Conservation (phyloP, 2,797 vertebrate species). For the Nyctibius grandis region DNA sequence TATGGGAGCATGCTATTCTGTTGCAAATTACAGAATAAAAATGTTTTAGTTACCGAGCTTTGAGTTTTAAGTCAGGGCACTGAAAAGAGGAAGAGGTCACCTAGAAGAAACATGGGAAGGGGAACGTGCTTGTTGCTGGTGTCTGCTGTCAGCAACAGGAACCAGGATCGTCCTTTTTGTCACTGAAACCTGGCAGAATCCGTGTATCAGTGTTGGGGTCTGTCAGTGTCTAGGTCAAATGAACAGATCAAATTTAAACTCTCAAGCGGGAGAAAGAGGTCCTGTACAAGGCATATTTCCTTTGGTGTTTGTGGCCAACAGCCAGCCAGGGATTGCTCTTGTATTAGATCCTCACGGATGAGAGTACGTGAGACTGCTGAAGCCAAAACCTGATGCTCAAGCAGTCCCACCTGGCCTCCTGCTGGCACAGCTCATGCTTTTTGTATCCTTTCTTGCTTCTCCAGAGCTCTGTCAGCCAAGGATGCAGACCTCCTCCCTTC, state of each 20-base stretch:
- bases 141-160: neutral
- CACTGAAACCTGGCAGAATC: neutral
- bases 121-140: neutral
- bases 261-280: neutral
- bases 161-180: neutral
- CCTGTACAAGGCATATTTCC: neutral
- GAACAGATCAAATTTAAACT: neutral
- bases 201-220: neutral
- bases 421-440: neutral
- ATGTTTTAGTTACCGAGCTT: neutral
- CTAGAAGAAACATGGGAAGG: neutral
- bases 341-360: neutral
- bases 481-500: neutral
- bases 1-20: neutral
- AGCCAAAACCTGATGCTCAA: neutral
- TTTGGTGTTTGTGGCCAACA: neutral
- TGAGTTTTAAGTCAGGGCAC: neutral
- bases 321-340: neutral
- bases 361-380: neutral
- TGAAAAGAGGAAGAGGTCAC: neutral
- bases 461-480: neutral
- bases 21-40: neutral
- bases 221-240: neutral
- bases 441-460: slow-evolving; percentile 3
- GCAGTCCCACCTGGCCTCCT: neutral